A percentile compares a stretch with the other conserved stretches of the same genome.
Conservation (phyloP, 2,888 invertebrate species). For the Drosophila formosana region DNA sequence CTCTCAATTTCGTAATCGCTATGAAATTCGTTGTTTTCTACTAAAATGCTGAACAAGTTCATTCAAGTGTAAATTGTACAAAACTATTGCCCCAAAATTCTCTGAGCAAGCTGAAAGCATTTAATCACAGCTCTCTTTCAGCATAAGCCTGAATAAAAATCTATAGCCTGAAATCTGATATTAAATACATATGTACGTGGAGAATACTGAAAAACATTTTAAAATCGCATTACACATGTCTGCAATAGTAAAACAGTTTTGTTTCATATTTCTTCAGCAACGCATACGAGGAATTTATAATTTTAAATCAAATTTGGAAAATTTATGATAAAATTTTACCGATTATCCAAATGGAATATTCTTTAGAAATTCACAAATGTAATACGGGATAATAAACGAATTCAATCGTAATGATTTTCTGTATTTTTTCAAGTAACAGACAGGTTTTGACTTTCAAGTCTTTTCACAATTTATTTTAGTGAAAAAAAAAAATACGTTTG, state of each 20-base stretch:
- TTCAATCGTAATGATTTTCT: too few relatives aligned
- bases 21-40: slow-evolving; percentile 31
- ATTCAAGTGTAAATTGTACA: slow-evolving; percentile 38
- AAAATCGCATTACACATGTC: neutral
- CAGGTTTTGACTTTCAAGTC: too few relatives aligned
- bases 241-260: too few relatives aligned
- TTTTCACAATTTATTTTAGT: too few relatives aligned
- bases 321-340: neutral
- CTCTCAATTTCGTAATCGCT: slow-evolving; percentile 29
- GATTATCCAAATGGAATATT: too few relatives aligned
- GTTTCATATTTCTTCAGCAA: neutral
- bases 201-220: neutral
- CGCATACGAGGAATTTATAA: neutral
- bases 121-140: neutral
- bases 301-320: neutral
- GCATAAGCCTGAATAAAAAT: neutral
- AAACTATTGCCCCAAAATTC: slow-evolving; percentile 20
- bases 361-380: too few relatives aligned
- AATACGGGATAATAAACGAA: too few relatives aligned
- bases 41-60: slow-evolving; percentile 28
- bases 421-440: too few relatives aligned
- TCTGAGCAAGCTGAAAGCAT: neutral
- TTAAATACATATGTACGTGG: neutral
- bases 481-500: too few relatives aligned
- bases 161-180: too few relatives aligned